Conservation (phyloP, 2,797 vertebrate genomes). For the Syndactyla subalaris region DNA sequence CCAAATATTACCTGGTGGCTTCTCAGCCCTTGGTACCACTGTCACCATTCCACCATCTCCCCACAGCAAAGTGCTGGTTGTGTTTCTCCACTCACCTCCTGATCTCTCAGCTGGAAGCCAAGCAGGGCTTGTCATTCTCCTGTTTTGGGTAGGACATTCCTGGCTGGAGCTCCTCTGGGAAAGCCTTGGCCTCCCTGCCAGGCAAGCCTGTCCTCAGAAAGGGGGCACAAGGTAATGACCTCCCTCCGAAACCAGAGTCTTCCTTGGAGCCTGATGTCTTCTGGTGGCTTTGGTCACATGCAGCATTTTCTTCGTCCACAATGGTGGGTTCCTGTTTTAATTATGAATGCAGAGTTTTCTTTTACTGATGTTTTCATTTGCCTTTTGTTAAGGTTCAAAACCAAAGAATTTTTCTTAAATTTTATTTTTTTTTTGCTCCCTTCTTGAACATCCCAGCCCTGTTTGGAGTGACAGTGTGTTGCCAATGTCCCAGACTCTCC, state of each 20-base stretch:
- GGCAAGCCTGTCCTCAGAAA: background rate
- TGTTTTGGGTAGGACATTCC: background rate
- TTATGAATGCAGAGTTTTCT: background rate
- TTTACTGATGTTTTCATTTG: background rate
- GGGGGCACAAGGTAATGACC: fast-evolving
- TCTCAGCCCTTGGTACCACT: background rate
- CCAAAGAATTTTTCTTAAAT: background rate
- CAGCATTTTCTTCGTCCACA: background rate
- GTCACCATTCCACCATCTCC: background rate
- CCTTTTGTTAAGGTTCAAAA: background rate
- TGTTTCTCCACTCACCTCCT: background rate
- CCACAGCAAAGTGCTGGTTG: fast-evolving
- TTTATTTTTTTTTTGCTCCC: fast-evolving
- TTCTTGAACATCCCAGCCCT: background rate
- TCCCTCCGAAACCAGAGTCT: background rate
- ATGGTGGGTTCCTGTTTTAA: background rate
- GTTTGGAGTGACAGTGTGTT: background rate
- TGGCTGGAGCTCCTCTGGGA: background rate
- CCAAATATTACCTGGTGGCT: background rate
- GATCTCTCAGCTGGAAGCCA: background rate
- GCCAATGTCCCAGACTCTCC: background rate
- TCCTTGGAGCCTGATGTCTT: background rate
- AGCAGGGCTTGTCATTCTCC: fast-evolving
- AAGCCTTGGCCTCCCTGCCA: background rate
- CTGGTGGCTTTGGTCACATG: background rate